These are phyloP conservation scores for Meda fulgida DNA, from an alignment of 2,797 vertebrate genomes.

Conservation along the genomic window DNA sequence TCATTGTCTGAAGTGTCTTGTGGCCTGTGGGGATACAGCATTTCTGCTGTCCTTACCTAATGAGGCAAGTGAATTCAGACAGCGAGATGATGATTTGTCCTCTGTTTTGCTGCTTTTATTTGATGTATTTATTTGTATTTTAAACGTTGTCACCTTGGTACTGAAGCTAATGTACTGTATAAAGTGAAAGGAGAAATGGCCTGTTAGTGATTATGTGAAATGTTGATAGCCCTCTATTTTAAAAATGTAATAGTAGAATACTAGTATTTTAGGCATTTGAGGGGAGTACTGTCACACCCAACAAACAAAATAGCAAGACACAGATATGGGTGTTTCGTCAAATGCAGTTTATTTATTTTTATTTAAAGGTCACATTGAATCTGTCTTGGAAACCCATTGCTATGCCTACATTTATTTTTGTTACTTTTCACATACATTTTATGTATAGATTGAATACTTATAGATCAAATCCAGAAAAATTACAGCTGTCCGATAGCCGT, in stretches of 20 bases:
- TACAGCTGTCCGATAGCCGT: background rate
- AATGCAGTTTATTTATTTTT: background rate
- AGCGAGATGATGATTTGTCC: background rate
- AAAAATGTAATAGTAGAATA: background rate
- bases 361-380: background rate
- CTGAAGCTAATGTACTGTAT: conserved; percentile 19
- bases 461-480: background rate
- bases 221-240: background rate
- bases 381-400: background rate
- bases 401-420: background rate
- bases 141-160: background rate
- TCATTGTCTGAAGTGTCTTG: conserved; percentile 3
- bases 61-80: conserved; percentile 8
- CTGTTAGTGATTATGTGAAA: background rate
- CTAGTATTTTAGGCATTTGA: background rate
- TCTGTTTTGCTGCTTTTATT: background rate
- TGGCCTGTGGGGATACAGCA: background rate
- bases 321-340: background rate
- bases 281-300: background rate
- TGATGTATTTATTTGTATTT: conserved; percentile 6
- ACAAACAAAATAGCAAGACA: background rate
- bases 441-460: background rate
- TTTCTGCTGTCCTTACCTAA: conserved; percentile 19
- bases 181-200: background rate
- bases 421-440: background rate